A percentile compares a stretch with the other conserved stretches of the same genome.
Evolutionary conservation across 1,140 invertebrate species (phyloP).

Genomic region (Diuraphis noxia): DNA sequence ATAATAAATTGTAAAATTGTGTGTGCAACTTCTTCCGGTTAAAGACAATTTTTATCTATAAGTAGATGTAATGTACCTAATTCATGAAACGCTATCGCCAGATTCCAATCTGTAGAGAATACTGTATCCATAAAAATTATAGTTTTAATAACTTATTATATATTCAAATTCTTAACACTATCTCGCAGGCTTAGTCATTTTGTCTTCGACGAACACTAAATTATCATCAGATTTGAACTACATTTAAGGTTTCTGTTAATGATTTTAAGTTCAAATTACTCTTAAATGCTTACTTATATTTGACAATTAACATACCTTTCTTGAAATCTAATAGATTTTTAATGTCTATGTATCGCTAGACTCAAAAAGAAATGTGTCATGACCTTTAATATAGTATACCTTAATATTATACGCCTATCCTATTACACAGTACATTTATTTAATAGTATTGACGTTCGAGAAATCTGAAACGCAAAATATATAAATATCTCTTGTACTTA

Average conservation of each 20-base stretch:
- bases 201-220: neutral
- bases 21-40: conserved; percentile 8
- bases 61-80: neutral
- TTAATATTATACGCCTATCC: conserved; percentile 13
- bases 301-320: neutral
- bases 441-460: neutral
- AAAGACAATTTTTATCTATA: neutral
- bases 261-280: neutral
- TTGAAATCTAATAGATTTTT: conserved; percentile 23
- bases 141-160: no score
- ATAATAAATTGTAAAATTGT: neutral
- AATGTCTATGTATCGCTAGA: neutral
- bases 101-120: neutral
- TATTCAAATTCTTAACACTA: neutral
- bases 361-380: neutral
- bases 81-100: neutral
- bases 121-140: neutral
- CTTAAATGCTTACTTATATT: neutral
- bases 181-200: neutral
- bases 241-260: neutral
- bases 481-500: neutral
- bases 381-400: conserved; percentile 17
- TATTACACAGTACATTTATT: conserved; percentile 29
- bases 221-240: neutral
- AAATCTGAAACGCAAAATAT: neutral